A percentile compares a stretch with the other conserved stretches of the same genome.
phyloP scores from a whole-genome alignment of 1,140 invertebrate genomes.

The Macrocentrus cingulum region DNA sequence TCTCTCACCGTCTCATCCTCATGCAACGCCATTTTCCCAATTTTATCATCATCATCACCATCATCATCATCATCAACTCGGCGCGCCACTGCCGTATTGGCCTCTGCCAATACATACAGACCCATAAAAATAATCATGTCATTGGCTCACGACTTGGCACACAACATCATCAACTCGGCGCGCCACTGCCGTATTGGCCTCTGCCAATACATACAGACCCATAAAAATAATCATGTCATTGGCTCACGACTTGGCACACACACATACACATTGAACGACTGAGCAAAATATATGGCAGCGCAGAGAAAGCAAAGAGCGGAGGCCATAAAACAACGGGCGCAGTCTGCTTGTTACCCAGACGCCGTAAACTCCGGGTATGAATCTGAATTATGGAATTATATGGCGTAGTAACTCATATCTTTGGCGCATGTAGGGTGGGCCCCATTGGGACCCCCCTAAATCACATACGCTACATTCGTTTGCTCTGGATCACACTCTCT shows the following conservation, averaged over 20 bases:
- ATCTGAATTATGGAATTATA: slow-evolving; percentile 53
- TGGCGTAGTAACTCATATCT: slow-evolving; percentile 49
- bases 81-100: slow-evolving; percentile 24
- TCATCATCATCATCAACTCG: slow-evolving; percentile 37
- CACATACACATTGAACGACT: not conserved
- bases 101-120: too few relatives aligned
- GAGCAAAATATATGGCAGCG: slow-evolving; percentile 14
- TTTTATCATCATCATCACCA: slow-evolving; percentile 15
- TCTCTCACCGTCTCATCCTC: not conserved
- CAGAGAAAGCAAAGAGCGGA: slow-evolving; percentile 23
- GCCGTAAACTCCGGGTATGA: slow-evolving; percentile 50
- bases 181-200: slow-evolving; percentile 22
- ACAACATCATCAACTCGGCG: slow-evolving; percentile 36
- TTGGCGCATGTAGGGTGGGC: slow-evolving; percentile 41
- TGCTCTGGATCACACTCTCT: slow-evolving; percentile 34
- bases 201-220: too few relatives aligned
- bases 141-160: too few relatives aligned
- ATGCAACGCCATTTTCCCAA: not conserved
- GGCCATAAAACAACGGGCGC: slow-evolving; percentile 47
- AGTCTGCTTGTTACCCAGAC: slow-evolving; percentile 51
- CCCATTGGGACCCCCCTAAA: slow-evolving; percentile 40
- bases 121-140: too few relatives aligned
- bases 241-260: too few relatives aligned
- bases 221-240: too few relatives aligned
- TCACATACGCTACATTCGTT: slow-evolving; percentile 44